These are phyloP conservation scores for Penaeus japonicus DNA, from an alignment of 1,140 invertebrate species.

Conservation along the genomic window DNA sequence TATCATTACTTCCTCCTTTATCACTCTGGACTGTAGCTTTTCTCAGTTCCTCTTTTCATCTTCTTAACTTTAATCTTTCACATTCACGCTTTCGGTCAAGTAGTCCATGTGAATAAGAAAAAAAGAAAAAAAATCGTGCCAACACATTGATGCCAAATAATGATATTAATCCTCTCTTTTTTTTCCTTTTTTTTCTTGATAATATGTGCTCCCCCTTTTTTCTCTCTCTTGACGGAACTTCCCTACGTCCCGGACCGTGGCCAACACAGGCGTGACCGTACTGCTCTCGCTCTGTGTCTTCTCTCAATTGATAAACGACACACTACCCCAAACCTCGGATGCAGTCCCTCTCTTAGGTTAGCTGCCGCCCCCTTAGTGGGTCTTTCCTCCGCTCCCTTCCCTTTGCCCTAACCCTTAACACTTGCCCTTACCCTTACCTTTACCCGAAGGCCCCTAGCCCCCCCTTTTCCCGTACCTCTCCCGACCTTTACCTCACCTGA, in stretches of 20 bases:
- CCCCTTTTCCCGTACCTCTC: too few species aligned
- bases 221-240: slow-evolving; percentile 34
- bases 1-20: background rate
- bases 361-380: slow-evolving; percentile 53
- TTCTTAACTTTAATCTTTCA: slow-evolving; percentile 1
- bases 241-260: slow-evolving; percentile 40
- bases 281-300: slow-evolving; percentile 79
- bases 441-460: background rate
- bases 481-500: too few species aligned
- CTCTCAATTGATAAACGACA: slow-evolving; percentile 75
- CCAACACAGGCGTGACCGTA: slow-evolving; percentile 73
- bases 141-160: background rate
- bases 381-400: slow-evolving; percentile 25
- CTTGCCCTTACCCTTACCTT: background rate
- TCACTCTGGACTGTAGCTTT: background rate
- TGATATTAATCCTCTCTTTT: background rate
- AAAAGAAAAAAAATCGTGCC: background rate
- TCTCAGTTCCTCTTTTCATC: background rate
- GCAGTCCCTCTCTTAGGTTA: slow-evolving; percentile 76
- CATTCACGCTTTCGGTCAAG: slow-evolving; percentile 46
- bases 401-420: background rate
- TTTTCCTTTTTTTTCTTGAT: background rate
- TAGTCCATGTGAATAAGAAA: slow-evolving; percentile 42
- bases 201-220: slow-evolving; percentile 1
- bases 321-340: slow-evolving; percentile 76